Base-by-base conservation (phyloP, 1,140 invertebrate genomes). In the Zaprionus vittiger region DNA sequence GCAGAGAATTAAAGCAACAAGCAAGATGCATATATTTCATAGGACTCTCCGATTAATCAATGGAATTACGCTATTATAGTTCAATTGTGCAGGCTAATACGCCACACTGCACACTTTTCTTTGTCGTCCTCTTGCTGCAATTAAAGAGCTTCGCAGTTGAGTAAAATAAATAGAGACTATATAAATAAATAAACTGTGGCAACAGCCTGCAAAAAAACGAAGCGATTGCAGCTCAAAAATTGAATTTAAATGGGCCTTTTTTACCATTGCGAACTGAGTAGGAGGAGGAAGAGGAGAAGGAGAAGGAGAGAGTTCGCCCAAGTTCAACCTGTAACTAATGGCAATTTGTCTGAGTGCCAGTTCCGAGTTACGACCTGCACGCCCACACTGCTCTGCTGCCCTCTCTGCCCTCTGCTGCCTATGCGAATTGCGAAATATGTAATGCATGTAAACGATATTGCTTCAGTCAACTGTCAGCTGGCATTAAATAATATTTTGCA, bases 401-500 rank as follows among this genome's bases (percentile, higher is more conserved):
- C 28, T 11, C 20, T 28, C 28, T 37, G 14, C 7, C 5, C 49
- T 1, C 31, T 44, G 5, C 17, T 49, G 44, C 64, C 34, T 38
- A 54, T 31, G 38, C 26, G 55, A 60, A 41, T 26, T 56, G 69
- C 28, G 56, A 73, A 31, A 78, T 89, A 80, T 76, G 84, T 89
- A 79, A 90, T 85, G 79, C 81, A 85, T 90, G 85, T 89, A 90
- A 89, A 82, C 81, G 81, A 89, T 89, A 89, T 89, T 90, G 79
- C 81, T 85, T 90, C 85, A 85, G 66, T 89, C 85, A 91, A 71
- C 79, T 90, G 86, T 90, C 85, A 82, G 79, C 73, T 73, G 86
- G 85, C 70, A 90, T 90, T 91, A 90, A 90, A 90, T 90, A 90
- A 90, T 90, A 90, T 90, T 89, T 90, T 81, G 68, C 77, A 56